phyloP scores from a whole-genome alignment of 1,140 invertebrate species.

The Hycleus cichorii region DNA sequence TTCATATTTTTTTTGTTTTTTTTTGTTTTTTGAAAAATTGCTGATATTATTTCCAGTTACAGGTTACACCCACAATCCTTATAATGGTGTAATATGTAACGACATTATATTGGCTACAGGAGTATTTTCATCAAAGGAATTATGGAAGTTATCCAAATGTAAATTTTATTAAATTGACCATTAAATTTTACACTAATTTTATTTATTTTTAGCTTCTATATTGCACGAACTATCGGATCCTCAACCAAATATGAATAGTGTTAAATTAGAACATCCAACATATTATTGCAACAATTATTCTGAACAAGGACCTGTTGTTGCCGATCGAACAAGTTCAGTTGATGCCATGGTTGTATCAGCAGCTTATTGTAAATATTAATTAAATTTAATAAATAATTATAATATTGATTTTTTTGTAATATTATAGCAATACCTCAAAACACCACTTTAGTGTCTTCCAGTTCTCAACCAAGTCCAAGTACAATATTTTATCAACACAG shows the following conservation, averaged over 20 bases:
- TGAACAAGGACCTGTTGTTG: constrained; percentile 49
- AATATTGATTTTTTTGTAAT: neutral
- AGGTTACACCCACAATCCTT: constrained; percentile 93
- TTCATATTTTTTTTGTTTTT: neutral
- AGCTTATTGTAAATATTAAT: constrained; percentile 49
- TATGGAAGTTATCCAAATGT: constrained; percentile 96
- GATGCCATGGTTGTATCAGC: constrained; percentile 50
- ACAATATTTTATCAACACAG: constrained; percentile 47
- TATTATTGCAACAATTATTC: constrained; percentile 92
- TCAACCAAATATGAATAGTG: constrained; percentile 69
- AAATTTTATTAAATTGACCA: constrained; percentile 35
- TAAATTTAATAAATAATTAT: neutral
- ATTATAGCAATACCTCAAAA: constrained; percentile 41
- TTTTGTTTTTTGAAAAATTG: neutral
- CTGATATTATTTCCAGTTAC: constrained; percentile 42
- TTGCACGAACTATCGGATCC: constrained; percentile 80
- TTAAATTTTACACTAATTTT: constrained; percentile 30
- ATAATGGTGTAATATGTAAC: constrained; percentile 96
- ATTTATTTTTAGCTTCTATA: constrained; percentile 78
- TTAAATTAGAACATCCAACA: constrained; percentile 82
- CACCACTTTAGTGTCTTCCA: constrained; percentile 39
- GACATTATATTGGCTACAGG: constrained; percentile 97
- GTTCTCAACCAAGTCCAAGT: constrained; percentile 44
- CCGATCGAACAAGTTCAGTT: constrained; percentile 44
- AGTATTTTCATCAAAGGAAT: constrained; percentile 96